Base-by-base conservation (phyloP, 2,888 invertebrate genomes). In the Bimastos eiseni region DNA sequence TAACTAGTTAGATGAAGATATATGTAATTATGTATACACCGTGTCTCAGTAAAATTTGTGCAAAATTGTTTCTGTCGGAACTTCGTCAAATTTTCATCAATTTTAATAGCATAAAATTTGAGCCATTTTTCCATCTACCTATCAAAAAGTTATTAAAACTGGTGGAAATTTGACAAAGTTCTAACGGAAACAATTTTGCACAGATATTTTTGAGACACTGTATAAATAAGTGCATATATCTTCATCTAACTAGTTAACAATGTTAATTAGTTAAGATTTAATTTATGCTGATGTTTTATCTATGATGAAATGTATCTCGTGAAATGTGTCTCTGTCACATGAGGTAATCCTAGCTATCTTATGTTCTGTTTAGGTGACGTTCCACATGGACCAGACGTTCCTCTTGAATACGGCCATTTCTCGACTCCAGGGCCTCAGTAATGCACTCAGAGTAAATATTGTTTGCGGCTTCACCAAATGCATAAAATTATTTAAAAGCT, bases 351-450 rank as follows among this genome's bases (percentile, higher is more conserved):
- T 21, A 0, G n/a, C 8, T 6, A n/a, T 70, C 70, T 70, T 30
- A n/a, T 86, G 38, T 83, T 90, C 34, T 88, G 55, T 84, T 11
- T 92, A 94, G 94, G 96, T 97, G 6, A 97, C 97, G 13, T 97
- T 96, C 93, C 97, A 97, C 95, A 97, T 97, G 93, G 96, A 96
- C n/a, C 92, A 91, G 89, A 93, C 93, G 15, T 95, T 97, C 94
- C 97, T 97, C 94, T 95, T 98, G 2, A 98, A 97, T 95, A 96
- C 97, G n/a, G 98, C 97, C 0, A 97, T 98, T 92, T 97, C 98
- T 24, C 97, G 97, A 95, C 96, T 98, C 95, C 98, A 98, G 95
- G 97, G 97, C 84, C 96, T 98, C 89, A 97, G 97, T 6, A 97
- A 96, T 94, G 96, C 96, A 90, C 95, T 98, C 91, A 96, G 97